These are phyloP conservation scores for Mus musculus DNA, from an alignment of 2,113 vertebrate genomes.

Conservation along the genomic window DNA sequence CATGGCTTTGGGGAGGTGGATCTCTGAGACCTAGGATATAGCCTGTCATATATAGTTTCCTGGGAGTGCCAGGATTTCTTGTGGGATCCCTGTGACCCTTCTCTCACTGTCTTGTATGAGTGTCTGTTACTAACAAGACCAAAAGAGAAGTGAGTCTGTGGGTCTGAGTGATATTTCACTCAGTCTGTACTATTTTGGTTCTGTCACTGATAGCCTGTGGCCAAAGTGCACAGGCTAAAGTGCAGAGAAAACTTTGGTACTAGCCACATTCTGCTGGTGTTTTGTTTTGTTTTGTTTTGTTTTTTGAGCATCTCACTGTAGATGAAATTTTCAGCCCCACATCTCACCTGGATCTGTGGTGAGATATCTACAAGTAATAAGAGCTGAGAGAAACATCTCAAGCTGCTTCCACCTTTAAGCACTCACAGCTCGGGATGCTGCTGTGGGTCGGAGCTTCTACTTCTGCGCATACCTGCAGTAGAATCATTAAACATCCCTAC, in stretches of 20 bases:
- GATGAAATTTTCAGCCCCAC: neutral
- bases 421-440: neutral
- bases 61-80: neutral
- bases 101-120: neutral
- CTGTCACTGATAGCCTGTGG: neutral
- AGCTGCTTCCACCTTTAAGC: neutral
- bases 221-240: neutral
- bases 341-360: neutral
- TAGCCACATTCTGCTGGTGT: neutral
- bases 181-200: neutral
- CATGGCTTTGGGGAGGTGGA: neutral
- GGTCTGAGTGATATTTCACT: too few species aligned
- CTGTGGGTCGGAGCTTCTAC: neutral
- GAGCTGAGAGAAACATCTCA: neutral
- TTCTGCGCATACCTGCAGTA: neutral
- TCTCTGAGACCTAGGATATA: neutral
- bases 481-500: neutral
- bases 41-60: neutral
- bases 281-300: too few species aligned
- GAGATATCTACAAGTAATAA: neutral
- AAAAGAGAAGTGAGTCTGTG: neutral
- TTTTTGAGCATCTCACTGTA: neutral
- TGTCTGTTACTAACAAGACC: neutral
- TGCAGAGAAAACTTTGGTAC: neutral
- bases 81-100: neutral